These are phyloP conservation scores for Mystacornis crossleyi DNA, from an alignment of 2,113 vertebrate species.

Conservation along the genomic window DNA sequence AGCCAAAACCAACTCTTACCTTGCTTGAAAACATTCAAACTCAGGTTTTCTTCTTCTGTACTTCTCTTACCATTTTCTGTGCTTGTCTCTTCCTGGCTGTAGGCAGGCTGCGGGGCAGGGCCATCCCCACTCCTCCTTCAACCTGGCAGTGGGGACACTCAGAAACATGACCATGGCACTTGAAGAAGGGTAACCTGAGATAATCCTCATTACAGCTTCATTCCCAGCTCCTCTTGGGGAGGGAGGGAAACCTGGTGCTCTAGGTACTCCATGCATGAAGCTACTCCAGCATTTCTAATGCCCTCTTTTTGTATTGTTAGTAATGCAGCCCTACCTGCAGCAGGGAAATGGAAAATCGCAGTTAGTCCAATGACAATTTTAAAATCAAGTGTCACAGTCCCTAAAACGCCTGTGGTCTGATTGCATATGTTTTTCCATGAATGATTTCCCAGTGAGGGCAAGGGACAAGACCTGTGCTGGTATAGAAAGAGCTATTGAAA, in stretches of 20 bases:
- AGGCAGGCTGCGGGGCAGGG: conserved; percentile 50
- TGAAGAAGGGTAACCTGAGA: conserved; percentile 26
- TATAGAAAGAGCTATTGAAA: background rate
- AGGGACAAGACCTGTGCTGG: background rate
- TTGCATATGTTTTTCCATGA: background rate
- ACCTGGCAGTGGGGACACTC: conserved; percentile 32
- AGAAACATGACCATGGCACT: background rate
- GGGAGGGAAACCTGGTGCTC: background rate
- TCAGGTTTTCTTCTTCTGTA: background rate
- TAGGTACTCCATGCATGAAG: background rate
- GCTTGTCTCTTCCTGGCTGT: background rate
- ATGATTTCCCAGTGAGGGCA: background rate
- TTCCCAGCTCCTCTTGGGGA: background rate
- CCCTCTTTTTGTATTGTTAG: background rate
- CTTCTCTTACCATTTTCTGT: background rate
- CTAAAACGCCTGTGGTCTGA: background rate
- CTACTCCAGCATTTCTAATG: background rate
- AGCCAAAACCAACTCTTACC: background rate
- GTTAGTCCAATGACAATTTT: background rate
- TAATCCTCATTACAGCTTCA: background rate
- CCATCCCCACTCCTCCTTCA: conserved; percentile 60
- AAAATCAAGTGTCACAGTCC: background rate
- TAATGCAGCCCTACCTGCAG: background rate
- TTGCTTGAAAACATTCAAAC: background rate
- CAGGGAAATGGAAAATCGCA: background rate